phyloP scores from a whole-genome alignment of 2,797 vertebrate genomes.

The Chaetodon trifasciatus region DNA sequence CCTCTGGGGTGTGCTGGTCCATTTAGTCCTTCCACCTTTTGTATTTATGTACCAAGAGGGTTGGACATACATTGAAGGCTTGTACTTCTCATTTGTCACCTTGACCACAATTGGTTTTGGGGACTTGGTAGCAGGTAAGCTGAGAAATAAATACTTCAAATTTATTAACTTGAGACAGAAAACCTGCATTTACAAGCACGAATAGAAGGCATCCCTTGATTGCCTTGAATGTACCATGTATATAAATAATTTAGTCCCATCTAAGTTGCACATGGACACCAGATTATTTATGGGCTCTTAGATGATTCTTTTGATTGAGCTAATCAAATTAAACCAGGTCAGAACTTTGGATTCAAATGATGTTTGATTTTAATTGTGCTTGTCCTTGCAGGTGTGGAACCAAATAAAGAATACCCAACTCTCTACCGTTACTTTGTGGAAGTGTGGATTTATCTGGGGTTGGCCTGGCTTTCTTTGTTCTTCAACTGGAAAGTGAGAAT shows the following conservation, averaged over 20 bases:
- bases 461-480: conserved; percentile 98
- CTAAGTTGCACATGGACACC: neutral
- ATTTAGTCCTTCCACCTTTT: conserved; percentile 95
- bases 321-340: neutral
- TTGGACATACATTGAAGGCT: conserved; percentile 95
- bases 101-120: conserved; percentile 98
- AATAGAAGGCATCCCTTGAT: neutral
- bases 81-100: conserved; percentile 99
- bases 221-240: neutral
- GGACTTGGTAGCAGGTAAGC: conserved; percentile 95
- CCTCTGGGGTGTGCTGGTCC: conserved; percentile 94
- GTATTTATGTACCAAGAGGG: conserved; percentile 98
- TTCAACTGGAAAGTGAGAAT: conserved; percentile 99
- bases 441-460: conserved; percentile 97
- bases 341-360: neutral
- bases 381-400: conserved; percentile 91
- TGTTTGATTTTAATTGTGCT: neutral
- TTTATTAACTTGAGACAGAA: neutral
- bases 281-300: neutral
- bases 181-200: neutral
- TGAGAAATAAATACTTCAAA: neutral
- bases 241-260: neutral
- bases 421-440: conserved; percentile 99
- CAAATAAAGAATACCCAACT: conserved; percentile 91
- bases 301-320: neutral